Conservation (phyloP, 2,797 vertebrate genomes). For the Oophaga sylvatica region DNA sequence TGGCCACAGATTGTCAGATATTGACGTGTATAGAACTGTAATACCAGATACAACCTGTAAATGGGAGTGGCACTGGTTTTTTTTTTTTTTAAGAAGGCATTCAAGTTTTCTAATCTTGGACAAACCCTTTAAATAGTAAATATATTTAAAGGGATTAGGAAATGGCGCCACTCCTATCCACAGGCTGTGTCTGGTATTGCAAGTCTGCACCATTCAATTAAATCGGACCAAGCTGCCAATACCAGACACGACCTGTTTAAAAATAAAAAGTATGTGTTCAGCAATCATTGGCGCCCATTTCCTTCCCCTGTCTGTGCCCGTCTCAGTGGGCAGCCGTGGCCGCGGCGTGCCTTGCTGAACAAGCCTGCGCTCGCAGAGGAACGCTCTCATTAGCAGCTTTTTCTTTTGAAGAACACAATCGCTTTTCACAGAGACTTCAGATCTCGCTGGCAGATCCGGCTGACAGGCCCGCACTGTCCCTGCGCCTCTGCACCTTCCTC, state of each 20-base stretch:
- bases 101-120: too few relatives aligned
- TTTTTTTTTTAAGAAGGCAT: too few relatives aligned
- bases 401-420: slow-evolving; percentile 57
- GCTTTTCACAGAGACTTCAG: slow-evolving; percentile 50
- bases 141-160: too few relatives aligned
- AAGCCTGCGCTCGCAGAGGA: slow-evolving; percentile 3
- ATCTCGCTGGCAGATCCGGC: slow-evolving; percentile 41
- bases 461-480: slow-evolving; percentile 51
- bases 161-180: too few relatives aligned
- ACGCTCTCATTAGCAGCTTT: slow-evolving; percentile 55
- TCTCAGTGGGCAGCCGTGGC: background rate
- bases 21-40: too few relatives aligned
- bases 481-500: slow-evolving; percentile 42
- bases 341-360: background rate
- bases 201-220: too few relatives aligned
- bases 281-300: background rate
- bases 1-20: too few relatives aligned
- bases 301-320: slow-evolving; percentile 21
- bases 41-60: too few relatives aligned
- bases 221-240: background rate
- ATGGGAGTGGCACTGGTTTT: too few relatives aligned
- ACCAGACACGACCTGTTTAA: background rate
- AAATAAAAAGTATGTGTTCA: background rate
- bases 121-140: too few relatives aligned
- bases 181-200: too few relatives aligned